Percentiles rank a stretch among this genome's conserved stretches.
phyloP scores from a whole-genome alignment of 92 coral and sea anemone genomes.

The Phenganax marumi region DNA sequence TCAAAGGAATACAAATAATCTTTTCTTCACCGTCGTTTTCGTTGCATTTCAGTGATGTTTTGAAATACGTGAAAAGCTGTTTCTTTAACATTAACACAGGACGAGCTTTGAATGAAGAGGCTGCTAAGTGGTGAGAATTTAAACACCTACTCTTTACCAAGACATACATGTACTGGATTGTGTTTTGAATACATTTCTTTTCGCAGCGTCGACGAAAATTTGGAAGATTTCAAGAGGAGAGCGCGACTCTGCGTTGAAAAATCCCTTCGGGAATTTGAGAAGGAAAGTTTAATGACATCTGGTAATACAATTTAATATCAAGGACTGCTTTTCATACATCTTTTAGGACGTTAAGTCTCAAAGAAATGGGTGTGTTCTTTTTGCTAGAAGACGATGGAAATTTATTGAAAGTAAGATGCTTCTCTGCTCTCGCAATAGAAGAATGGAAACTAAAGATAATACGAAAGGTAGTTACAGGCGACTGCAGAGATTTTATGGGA shows the following conservation, averaged over 20 bases:
- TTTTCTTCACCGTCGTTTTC: neutral
- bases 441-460: conserved; percentile 31
- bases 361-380: neutral
- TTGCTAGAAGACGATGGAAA: conserved; percentile 85
- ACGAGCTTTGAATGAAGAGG: conserved; percentile 70
- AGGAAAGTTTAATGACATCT: conserved; percentile 49
- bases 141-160: too few relatives aligned
- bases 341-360: neutral
- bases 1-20: conserved; percentile 65
- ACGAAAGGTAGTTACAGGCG: neutral
- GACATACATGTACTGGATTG: too few relatives aligned
- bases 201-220: conserved; percentile 62
- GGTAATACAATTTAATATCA: neutral
- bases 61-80: conserved; percentile 77
- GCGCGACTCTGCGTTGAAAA: conserved; percentile 68
- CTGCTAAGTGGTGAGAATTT: conserved; percentile 66
- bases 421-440: conserved; percentile 1
- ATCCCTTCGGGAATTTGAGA: conserved; percentile 68
- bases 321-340: neutral
- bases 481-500: neutral
- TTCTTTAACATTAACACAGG: conserved; percentile 78
- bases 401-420: conserved; percentile 43
- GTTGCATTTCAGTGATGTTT: conserved; percentile 32
- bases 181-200: neutral
- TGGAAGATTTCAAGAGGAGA: conserved; percentile 74